Evolutionary conservation across 2,113 vertebrate species (phyloP).

Genomic region (Pycnonotus jocosus): DNA sequence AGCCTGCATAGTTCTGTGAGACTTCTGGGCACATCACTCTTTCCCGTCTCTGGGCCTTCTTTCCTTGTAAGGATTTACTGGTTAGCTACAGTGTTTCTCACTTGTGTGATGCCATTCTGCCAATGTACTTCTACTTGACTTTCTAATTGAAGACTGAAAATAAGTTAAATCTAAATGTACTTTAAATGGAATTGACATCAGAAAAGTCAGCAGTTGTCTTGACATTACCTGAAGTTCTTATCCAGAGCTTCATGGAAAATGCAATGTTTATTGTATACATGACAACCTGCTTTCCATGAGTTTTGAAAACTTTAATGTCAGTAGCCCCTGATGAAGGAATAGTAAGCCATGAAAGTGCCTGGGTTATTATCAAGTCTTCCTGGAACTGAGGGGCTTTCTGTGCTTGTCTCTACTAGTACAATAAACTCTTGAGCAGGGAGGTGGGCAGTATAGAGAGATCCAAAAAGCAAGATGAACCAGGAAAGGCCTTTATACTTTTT

Average conservation of each 20-base stretch:
- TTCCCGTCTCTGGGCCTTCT: neutral
- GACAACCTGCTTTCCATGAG: neutral
- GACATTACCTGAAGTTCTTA: neutral
- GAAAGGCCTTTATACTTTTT: neutral
- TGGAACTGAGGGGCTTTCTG: neutral
- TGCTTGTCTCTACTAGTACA: neutral
- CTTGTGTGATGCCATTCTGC: neutral
- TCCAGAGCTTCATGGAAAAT: neutral
- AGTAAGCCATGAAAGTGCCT: neutral
- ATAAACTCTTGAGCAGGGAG: neutral
- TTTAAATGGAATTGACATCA: neutral
- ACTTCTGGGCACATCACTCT: neutral
- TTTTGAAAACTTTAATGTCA: neutral
- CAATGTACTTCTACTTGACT: neutral
- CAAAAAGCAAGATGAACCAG: neutral
- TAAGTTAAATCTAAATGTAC: neutral
- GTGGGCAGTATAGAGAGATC: neutral
- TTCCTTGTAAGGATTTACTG: neutral
- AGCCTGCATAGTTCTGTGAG: neutral
- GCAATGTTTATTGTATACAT: neutral
- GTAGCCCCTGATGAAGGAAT: neutral
- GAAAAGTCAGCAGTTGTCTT: neutral
- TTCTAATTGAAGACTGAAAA: neutral
- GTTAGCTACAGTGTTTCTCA: neutral
- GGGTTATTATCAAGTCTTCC: neutral